Base-by-base conservation (phyloP, 1,140 invertebrate genomes). In the Belonocnema kinseyi region DNA sequence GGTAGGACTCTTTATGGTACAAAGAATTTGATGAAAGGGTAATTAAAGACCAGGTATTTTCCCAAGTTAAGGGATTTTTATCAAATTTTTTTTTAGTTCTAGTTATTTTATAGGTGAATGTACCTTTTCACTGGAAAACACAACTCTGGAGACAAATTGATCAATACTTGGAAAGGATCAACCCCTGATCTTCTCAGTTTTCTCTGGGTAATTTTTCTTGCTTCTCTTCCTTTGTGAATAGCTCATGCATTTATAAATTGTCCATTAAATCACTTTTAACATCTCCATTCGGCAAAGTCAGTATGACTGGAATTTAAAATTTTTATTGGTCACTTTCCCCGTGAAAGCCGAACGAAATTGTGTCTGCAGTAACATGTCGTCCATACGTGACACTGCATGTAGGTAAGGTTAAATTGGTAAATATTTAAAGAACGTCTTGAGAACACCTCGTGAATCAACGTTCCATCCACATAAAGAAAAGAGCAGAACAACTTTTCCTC, bases 221-320 rank as follows among this genome's bases (percentile, higher is more conserved):
- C 26, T 8, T 46, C 40, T 7, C 40, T 46, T 46, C 40, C 40
- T 46, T 46, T 11, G 7, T 11, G 11, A 46, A 46, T 11, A 46
- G 40, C 7, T 46, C 40, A 46, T 46, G 7, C 40, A 46, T 46
- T 46, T 46, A 11, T 46, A 10, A 46, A 7, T 46, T 46, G 10
- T 46, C 40, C n/a, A 54, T 17, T 54, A 33, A 26, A 3, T 66
- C 26, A 54, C 53, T 66, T 66, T 66, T 66, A 6, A n/a, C 13
- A n/a, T 66, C 2, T 40, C 56, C 19, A 14, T 26, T 61, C 19
- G 26, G 19, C 40, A 33, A 33, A 66, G 40, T 66, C 16, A 26
- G 61, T 40, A 66, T 66, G 61, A 66, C 33, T 26, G 14, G 61
- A 66, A 66, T 66, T 66, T 66, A 46, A 40, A 66, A 40, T 66